A percentile compares a stretch with the other conserved stretches of the same genome.
These are phyloP conservation scores for Dermochelys coriacea DNA, from an alignment of 2,797 vertebrate genomes.

Conservation along the genomic window DNA sequence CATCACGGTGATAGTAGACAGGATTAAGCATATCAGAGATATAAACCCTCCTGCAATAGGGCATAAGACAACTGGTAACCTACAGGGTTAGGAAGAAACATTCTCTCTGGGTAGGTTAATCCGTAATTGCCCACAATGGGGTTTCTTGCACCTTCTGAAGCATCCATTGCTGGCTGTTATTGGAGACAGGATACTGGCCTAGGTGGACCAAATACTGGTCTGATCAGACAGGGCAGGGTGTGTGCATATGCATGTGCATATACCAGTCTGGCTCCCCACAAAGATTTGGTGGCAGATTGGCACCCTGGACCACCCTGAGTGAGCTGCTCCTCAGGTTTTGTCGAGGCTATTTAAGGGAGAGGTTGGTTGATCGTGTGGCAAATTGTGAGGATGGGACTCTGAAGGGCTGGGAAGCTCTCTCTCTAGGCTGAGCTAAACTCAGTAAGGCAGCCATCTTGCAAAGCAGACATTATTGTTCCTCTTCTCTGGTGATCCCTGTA, in stretches of 20 bases:
- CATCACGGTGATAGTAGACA: neutral
- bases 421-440: accelerated
- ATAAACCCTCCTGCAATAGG: neutral
- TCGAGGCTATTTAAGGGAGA: too few relatives aligned
- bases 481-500: neutral
- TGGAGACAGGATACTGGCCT: neutral
- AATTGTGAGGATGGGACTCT: too few relatives aligned
- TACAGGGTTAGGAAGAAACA: neutral
- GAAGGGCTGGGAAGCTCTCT: neutral
- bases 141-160: neutral
- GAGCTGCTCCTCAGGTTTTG: too few relatives aligned
- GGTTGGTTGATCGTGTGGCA: too few relatives aligned
- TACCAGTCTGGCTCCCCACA: too few relatives aligned
- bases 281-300: too few relatives aligned
- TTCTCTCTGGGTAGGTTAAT: neutral
- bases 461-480: accelerated
- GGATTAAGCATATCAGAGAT: neutral
- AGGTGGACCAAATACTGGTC: neutral
- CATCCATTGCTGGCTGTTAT: neutral
- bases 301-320: too few relatives aligned
- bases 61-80: neutral
- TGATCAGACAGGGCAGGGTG: neutral
- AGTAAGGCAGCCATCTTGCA: accelerated
- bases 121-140: neutral
- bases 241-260: neutral